phyloP scores from a whole-genome alignment of 2,113 vertebrate species.

The Clinocottus analis region DNA sequence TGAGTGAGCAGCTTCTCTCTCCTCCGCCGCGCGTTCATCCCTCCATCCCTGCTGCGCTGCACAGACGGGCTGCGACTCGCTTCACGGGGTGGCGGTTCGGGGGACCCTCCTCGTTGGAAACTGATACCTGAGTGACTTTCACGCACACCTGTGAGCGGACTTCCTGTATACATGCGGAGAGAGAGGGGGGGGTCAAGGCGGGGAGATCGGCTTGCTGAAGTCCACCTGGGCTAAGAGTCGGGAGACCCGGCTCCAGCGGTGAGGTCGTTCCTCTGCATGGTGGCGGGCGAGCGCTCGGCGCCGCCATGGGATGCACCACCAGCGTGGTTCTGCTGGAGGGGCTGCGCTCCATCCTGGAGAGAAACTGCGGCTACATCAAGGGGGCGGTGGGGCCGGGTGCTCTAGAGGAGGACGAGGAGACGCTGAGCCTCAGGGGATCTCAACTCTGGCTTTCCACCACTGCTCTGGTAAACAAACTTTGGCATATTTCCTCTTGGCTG shows the following conservation, averaged over 20 bases:
- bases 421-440: constrained; percentile 57
- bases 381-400: constrained; percentile 85
- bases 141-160: constrained; percentile 5
- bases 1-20: constrained; percentile 65
- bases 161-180: neutral
- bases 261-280: constrained; percentile 13
- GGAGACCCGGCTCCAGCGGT: neutral
- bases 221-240: neutral
- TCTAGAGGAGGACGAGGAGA: constrained; percentile 83
- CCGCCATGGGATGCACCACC: constrained; percentile 94
- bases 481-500: neutral
- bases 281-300: constrained; percentile 32
- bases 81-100: neutral
- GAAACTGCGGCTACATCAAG: constrained; percentile 92
- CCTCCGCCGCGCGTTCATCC: constrained; percentile 38
- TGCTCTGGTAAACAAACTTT: constrained; percentile 65
- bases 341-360: constrained; percentile 90
- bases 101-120: neutral
- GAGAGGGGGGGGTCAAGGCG: constrained; percentile 15
- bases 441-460: constrained; percentile 61
- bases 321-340: constrained; percentile 93
- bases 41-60: constrained; percentile 45
- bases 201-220: constrained; percentile 8
- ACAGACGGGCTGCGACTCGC: constrained; percentile 26
- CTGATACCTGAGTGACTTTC: neutral